phyloP scores from a whole-genome alignment of 2,797 vertebrate genomes.

The Betta splendens region DNA sequence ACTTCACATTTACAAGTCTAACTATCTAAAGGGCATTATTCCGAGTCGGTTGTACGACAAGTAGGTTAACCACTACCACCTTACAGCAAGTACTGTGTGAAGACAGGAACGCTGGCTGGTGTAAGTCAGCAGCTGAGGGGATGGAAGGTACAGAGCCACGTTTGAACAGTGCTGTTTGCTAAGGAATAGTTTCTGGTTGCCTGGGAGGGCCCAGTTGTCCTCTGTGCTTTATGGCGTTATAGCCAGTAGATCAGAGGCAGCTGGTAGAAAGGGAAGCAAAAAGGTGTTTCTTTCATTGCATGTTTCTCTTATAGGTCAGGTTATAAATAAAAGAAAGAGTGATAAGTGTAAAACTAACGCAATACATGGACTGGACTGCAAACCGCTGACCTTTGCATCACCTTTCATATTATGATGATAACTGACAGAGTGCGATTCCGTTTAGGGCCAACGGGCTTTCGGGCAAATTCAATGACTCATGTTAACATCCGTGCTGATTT shows the following conservation, averaged over 20 bases:
- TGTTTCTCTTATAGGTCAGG: background rate
- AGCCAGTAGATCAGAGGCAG: conserved; percentile 12
- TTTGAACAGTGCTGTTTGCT: conserved; percentile 29
- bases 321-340: background rate
- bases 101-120: conserved; percentile 26
- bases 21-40: conserved; percentile 4
- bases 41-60: background rate
- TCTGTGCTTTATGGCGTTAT: conserved; percentile 6
- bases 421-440: conserved; percentile 12
- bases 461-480: conserved; percentile 45
- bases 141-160: conserved; percentile 35
- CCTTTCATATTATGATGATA: conserved; percentile 10
- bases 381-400: conserved; percentile 12
- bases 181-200: conserved; percentile 27
- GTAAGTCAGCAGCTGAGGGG: conserved; percentile 46
- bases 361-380: background rate
- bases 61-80: background rate
- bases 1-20: conserved; percentile 7
- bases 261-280: background rate
- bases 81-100: conserved; percentile 10
- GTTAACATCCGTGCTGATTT: conserved; percentile 66
- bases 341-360: conserved; percentile 5
- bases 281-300: background rate
- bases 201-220: conserved; percentile 2
- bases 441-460: conserved; percentile 29